phyloP scores from a whole-genome alignment of 1,140 invertebrate genomes.

The Calephelis virginiensis region DNA sequence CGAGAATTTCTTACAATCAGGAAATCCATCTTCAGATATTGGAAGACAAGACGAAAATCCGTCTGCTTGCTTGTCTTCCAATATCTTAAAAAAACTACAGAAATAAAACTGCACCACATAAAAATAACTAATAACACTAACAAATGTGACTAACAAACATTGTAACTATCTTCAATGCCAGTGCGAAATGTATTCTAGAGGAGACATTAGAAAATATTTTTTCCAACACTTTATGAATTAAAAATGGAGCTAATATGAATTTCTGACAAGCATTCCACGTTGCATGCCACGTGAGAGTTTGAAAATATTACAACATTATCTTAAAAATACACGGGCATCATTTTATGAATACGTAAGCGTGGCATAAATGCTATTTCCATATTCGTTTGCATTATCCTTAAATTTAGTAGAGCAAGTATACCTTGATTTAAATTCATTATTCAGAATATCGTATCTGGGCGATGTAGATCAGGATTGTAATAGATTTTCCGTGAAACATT shows the following conservation, averaged over 20 bases:
- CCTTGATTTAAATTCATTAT: slow-evolving; percentile 8
- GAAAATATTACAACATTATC: slow-evolving; percentile 57
- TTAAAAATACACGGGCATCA: slow-evolving; percentile 59
- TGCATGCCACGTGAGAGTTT: slow-evolving; percentile 54
- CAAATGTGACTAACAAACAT: no score
- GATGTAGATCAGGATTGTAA: background rate
- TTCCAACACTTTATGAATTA: slow-evolving; percentile 46
- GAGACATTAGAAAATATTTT: slow-evolving; percentile 15
- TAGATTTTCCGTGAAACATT: background rate
- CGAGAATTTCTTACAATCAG: no score
- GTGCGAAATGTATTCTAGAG: slow-evolving; percentile 3
- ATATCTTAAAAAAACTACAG: no score
- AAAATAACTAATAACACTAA: no score
- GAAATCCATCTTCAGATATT: no score
- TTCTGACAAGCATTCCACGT: slow-evolving; percentile 53
- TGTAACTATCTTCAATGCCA: no score
- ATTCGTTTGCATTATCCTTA: slow-evolving; percentile 48
- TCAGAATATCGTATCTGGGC: background rate
- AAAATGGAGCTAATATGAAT: slow-evolving; percentile 62
- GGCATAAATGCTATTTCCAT: slow-evolving; percentile 54
- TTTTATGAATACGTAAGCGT: slow-evolving; percentile 68
- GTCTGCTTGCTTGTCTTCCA: no score
- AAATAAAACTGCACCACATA: no score
- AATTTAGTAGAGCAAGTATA: slow-evolving; percentile 17
- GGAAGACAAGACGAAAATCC: no score